These are phyloP conservation scores for Gallinago nigripennis DNA, from an alignment of 2,797 vertebrate species.

Conservation along the genomic window DNA sequence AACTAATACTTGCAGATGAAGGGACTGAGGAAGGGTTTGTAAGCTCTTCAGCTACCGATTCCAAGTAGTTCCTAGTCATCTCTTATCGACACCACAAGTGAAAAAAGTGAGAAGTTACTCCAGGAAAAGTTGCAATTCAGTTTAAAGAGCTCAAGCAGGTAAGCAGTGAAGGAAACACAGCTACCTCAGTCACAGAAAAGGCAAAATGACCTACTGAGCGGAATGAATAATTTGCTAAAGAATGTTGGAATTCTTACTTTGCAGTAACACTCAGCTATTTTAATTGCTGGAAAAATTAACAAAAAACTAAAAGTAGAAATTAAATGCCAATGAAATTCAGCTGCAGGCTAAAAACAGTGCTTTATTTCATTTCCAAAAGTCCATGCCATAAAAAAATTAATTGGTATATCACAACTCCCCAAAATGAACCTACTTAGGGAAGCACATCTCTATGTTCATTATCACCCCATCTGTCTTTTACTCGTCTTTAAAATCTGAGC, in stretches of 20 bases:
- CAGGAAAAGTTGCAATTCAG: neutral
- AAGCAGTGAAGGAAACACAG: neutral
- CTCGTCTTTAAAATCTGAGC: constrained; percentile 9
- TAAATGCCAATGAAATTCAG: constrained; percentile 44
- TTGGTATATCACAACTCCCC: constrained; percentile 29
- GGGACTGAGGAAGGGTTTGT: neutral
- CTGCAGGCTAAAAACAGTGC: constrained; percentile 6
- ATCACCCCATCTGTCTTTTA: constrained; percentile 54
- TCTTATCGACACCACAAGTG: neutral
- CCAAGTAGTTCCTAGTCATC: neutral
- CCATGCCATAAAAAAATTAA: constrained; percentile 47
- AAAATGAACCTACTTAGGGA: constrained; percentile 36
- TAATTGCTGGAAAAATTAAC: neutral
- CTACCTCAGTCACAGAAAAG: neutral
- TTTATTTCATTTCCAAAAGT: constrained; percentile 12
- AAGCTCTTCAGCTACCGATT: neutral
- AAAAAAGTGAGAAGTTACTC: neutral
- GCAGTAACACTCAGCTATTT: neutral
- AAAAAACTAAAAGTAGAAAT: neutral
- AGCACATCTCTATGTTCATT: constrained; percentile 14
- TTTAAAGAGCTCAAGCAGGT: neutral
- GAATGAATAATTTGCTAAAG: neutral
- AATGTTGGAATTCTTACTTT: neutral
- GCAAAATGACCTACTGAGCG: neutral
- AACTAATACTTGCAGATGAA: neutral